A percentile compares a stretch with the other conserved stretches of the same genome.
Evolutionary conservation across 2,113 vertebrate species (phyloP).

Genomic region (Tautogolabrus adspersus): DNA sequence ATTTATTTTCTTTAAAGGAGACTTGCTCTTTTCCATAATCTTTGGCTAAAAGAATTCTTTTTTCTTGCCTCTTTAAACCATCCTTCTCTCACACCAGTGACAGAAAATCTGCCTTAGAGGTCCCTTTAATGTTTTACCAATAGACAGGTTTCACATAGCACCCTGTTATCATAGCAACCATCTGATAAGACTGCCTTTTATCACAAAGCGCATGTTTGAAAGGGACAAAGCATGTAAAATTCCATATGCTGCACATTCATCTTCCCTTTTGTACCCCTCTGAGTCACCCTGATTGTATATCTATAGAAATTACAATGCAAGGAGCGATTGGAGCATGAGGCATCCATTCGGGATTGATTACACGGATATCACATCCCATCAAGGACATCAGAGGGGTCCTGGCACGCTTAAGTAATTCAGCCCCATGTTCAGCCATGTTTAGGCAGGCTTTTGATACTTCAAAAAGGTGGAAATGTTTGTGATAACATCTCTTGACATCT

Average conservation of each 20-base stretch:
- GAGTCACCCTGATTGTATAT: conserved; percentile 55
- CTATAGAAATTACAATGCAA: conserved; percentile 65
- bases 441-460: conserved; percentile 68
- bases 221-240: conserved; percentile 43
- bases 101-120: conserved; percentile 27
- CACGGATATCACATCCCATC: conserved; percentile 71
- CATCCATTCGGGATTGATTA: conserved; percentile 67
- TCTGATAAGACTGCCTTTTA: conserved; percentile 54
- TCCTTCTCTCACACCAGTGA: conserved; percentile 4
- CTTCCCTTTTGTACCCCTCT: conserved; percentile 40
- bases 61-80: conserved; percentile 10
- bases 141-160: conserved; percentile 38
- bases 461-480: conserved; percentile 71
- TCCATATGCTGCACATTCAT: conserved; percentile 41
- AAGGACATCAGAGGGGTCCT: conserved; percentile 61
- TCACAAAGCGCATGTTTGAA: conserved; percentile 56
- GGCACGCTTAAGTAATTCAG: conserved; percentile 64
- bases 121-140: conserved; percentile 53
- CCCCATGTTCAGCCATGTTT: conserved; percentile 68
- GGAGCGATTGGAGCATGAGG: conserved; percentile 34
- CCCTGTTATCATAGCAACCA: conserved; percentile 42
- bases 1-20: neutral
- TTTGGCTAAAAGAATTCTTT: conserved; percentile 4
- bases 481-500: conserved; percentile 75
- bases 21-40: neutral